A percentile compares a stretch with the other conserved stretches of the same genome.
Evolutionary conservation across 2,888 invertebrate genomes (phyloP).

Genomic region (Cerastoderma edule): DNA sequence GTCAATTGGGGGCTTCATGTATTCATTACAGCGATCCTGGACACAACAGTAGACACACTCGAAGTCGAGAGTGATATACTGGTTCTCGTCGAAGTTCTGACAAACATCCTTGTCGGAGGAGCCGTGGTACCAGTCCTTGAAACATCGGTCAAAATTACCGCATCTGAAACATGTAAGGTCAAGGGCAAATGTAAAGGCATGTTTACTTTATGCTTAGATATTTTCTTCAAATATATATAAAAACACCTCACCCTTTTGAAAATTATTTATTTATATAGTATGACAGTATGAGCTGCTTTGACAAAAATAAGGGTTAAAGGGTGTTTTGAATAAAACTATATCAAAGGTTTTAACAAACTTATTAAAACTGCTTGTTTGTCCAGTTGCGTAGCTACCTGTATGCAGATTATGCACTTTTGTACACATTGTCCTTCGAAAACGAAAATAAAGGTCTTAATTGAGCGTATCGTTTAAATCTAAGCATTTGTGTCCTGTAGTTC

Average conservation of each 20-base stretch:
- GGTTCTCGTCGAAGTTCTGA: slow-evolving; percentile 16
- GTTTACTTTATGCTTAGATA: not conserved
- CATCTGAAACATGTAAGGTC: not conserved
- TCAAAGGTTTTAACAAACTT: not conserved
- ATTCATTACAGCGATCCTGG: not conserved
- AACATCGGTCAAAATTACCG: slow-evolving; percentile 17
- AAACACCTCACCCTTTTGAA: not conserved
- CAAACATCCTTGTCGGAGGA: slow-evolving; percentile 18
- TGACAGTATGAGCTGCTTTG: not conserved
- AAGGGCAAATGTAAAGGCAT: too few relatives aligned
- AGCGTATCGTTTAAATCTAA: too few relatives aligned
- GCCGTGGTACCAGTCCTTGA: slow-evolving; percentile 21
- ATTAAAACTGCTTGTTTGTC: too few relatives aligned
- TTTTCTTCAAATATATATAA: not conserved
- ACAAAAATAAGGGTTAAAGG: not conserved
- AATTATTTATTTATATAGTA: not conserved
- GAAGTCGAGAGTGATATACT: slow-evolving; percentile 18
- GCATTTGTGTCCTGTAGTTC: too few relatives aligned
- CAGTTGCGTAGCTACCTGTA: too few relatives aligned
- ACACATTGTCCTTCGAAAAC: too few relatives aligned
- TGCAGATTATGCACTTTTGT: too few relatives aligned
- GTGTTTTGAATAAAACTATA: not conserved
- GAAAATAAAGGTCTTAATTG: too few relatives aligned
- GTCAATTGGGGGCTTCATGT: not conserved
- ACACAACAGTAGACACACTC: slow-evolving; percentile 19